A percentile compares a stretch with the other conserved stretches of the same genome.
Evolutionary conservation across 2,797 vertebrate species (phyloP).

Genomic region (Pipistrellus pygmaeus): DNA sequence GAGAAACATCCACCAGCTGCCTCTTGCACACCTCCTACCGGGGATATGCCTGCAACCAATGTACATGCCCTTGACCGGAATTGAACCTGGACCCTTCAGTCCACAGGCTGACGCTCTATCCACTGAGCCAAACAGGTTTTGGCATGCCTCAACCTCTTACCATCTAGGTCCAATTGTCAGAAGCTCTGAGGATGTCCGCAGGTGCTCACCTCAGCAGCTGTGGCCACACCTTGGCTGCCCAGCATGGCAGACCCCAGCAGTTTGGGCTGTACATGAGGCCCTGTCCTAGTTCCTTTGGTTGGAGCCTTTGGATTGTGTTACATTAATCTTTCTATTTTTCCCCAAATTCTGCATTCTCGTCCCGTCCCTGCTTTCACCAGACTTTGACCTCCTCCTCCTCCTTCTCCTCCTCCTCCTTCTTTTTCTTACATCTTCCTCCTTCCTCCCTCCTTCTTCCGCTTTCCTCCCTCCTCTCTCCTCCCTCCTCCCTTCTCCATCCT

Average conservation of each 20-base stretch:
- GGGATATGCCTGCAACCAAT: too few relatives aligned
- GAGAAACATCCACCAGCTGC: too few relatives aligned
- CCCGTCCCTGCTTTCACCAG: background rate
- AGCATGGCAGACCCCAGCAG: background rate
- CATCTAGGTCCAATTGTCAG: background rate
- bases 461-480: background rate
- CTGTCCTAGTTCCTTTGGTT: background rate
- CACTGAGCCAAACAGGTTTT: too few relatives aligned
- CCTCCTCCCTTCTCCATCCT: too few relatives aligned
- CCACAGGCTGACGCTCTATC: too few relatives aligned
- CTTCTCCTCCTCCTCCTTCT: too few relatives aligned
- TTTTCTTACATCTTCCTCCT: too few relatives aligned
- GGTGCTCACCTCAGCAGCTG: too few relatives aligned
- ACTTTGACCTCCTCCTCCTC: constrained; percentile 8
- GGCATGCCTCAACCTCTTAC: background rate
- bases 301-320: background rate
- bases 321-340: background rate
- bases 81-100: too few relatives aligned
- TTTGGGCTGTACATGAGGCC: accelerated
- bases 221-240: background rate
- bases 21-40: too few relatives aligned
- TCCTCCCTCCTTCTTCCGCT: too few relatives aligned
- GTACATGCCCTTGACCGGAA: too few relatives aligned
- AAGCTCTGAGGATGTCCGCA: background rate
- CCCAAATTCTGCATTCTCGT: background rate